Evolutionary conservation across 1,140 invertebrate species (phyloP), one percentile per base, ranked within the genome.

Genomic region (Caerostris extrusa): DNA sequence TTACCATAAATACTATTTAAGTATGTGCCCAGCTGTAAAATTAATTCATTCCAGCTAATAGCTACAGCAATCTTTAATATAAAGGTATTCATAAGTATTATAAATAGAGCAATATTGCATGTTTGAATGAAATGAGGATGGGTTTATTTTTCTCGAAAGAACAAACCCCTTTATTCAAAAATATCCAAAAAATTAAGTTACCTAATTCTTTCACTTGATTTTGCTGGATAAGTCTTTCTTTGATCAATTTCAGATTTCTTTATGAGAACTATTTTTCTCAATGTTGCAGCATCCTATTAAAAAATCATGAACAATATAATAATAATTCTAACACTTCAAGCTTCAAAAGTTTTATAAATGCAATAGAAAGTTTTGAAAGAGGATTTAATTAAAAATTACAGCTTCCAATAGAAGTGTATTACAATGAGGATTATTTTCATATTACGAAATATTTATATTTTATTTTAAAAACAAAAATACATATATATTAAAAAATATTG

Each of bases 231-330:
- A 67, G 95, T 94, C 55, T 96, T 96, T 3, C 97, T 96, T 94
- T 97, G 97, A 57, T 98, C 97, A 56, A 98, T 96, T 95, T 98
- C 98, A 94, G 96, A 96, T 94, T 97, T 97, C 90, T 97, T 97
- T 3, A 96, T 95, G 69, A 97, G 96, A 81, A 98, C 97, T 56
- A 98, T 96, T 96, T 98, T 98, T 95, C 98, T 98, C 77, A 99
- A 96, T 14, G 97, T 96, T 95, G 98, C 98, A 1, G 99, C 98
- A 96, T 99, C 98, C 96, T 96, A 93, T 7, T 34, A 34, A 91
- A 89, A 58, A 12, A 89, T 19, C 34, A 82, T 34, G 14, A 50
- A 67, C 61, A 64, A 17, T 64, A 64, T 64, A 10, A 64, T 17
- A 34, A 34, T 34, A 34, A 34, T 34, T 34, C 34, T 34, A 34